Evolutionary conservation across 2,888 invertebrate genomes (phyloP), one percentile per base, ranked within the genome.

Genomic region (Microctonus brassicae): DNA sequence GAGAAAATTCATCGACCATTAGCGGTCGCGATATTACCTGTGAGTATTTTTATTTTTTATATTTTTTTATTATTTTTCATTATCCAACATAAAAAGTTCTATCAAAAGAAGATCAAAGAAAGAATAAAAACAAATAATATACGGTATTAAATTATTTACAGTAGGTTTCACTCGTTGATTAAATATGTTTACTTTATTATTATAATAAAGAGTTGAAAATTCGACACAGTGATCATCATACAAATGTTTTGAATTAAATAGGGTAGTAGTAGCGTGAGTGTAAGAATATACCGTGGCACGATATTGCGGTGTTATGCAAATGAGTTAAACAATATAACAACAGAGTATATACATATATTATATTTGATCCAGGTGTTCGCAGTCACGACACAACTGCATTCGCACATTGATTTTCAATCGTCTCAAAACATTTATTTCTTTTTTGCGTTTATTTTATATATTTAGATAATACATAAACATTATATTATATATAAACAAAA

Each of bases 1-100:
- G 87, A 75, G 87, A 87, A 78, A 87, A 86, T 69, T 86, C 85
- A 42, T 84, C 86, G 53, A 81, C 83, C 57, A 76, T 83, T 71
- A 86, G 83, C 77, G 78, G 82, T 68, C 84, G 86, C 75, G 86
- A 87, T 71, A 81, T 80, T 73, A 82, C 85, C 79, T 84, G 87
- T 87, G 83, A 87, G 86, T n/a, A n/a, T n/a, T n/a, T 85, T 20
- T 24, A 29, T 58, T 57, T 39, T 42, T 24, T 60, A 22, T 13
- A 33, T 29, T n/a, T 24, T n/a, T 10, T 33, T n/a, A 3, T 2
- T 24, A 3, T 2, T 24, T 52, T 39, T 22, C 6, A 7, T 61
- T 34, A 10, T 24, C 13, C 11, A 39, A 5, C 13, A 13, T 1
- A 39, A 13, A n/a, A n/a, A n/a, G n/a, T n/a, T n/a, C n/a, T n/a